Percentiles rank a stretch among this genome's conserved stretches.
These are phyloP conservation scores for Aegithalos caudatus DNA, from an alignment of 2,113 vertebrate genomes.

Conservation along the genomic window DNA sequence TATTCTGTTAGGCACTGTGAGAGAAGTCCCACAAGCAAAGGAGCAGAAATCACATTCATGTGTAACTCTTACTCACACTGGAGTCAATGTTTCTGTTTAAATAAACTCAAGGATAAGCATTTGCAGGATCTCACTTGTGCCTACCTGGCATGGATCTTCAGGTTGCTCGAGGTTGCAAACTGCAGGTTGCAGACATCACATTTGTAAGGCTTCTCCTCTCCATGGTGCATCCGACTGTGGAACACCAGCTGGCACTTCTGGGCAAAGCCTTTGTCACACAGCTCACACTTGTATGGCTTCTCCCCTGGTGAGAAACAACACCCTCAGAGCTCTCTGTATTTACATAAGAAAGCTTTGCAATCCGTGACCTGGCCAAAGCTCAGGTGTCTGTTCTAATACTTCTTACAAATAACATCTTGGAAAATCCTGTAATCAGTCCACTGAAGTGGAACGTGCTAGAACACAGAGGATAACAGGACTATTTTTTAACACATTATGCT, in stretches of 20 bases:
- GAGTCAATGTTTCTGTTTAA: background rate
- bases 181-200: conserved; percentile 86
- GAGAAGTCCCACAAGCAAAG: background rate
- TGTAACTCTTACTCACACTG: background rate
- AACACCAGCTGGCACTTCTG: conserved; percentile 92
- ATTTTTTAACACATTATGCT: background rate
- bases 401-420: background rate
- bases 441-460: background rate
- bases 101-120: background rate
- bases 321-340: background rate
- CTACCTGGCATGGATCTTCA: conserved; percentile 88
- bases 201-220: conserved; percentile 90
- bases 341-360: background rate
- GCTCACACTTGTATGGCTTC: conserved; percentile 84
- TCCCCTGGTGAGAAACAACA: conserved; percentile 72
- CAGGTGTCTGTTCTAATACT: background rate
- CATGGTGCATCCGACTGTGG: conserved; percentile 90
- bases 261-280: conserved; percentile 86
- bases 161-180: conserved; percentile 89
- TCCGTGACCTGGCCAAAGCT: background rate
- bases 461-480: background rate
- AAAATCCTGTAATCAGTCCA: background rate
- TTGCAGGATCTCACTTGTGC: background rate
- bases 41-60: rapidly evolving
- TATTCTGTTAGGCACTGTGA: rapidly evolving